Conservation (phyloP, 2,113 vertebrate species). For the Bothrops jararaca region DNA sequence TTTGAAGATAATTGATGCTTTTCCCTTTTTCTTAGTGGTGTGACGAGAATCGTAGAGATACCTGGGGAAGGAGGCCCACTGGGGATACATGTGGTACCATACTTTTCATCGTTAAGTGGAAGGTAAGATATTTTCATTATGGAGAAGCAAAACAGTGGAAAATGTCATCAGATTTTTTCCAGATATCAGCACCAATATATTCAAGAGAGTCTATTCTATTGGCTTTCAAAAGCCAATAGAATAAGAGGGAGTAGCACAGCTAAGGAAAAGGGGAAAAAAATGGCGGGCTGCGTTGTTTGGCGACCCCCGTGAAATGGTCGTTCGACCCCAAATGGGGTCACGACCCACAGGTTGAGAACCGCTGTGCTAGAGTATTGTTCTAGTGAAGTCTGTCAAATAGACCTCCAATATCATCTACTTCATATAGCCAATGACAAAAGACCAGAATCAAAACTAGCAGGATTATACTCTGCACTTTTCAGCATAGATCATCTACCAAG, state of each 20-base stretch:
- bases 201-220: too few species aligned
- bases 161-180: conserved; percentile 4
- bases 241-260: too few species aligned
- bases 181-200: conserved; percentile 36
- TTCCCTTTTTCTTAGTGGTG: conserved; percentile 68
- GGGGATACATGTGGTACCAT: conserved; percentile 95
- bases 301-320: too few species aligned
- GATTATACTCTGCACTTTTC: neutral
- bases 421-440: neutral
- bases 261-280: too few species aligned
- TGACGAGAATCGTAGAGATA: conserved; percentile 90
- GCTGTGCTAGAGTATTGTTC: neutral
- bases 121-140: conserved; percentile 76
- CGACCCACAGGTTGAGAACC: too few species aligned
- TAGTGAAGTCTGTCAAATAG: neutral
- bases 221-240: too few species aligned
- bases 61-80: conserved; percentile 88
- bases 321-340: too few species aligned
- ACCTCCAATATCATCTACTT: neutral
- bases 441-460: neutral
- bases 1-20: conserved; percentile 26
- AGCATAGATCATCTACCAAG: neutral
- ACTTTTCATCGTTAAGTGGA: conserved; percentile 93
- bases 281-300: too few species aligned
- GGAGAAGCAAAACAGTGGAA: conserved; percentile 32